Base-by-base conservation (phyloP, 2,113 vertebrate species). In the Etia nguti region DNA sequence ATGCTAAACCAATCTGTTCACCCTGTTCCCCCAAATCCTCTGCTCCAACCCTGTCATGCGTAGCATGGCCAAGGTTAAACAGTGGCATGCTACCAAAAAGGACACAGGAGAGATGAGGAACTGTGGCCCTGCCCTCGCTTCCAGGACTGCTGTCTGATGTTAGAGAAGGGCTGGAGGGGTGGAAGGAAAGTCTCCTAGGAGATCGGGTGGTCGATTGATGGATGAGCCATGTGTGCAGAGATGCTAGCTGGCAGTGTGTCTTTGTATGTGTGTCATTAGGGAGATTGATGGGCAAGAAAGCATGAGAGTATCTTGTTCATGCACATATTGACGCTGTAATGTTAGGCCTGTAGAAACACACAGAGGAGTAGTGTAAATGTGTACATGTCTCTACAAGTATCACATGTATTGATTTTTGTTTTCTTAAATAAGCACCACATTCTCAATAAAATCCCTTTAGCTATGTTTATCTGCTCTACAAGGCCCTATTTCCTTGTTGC, bases 1-100 rank as follows among this genome's bases (percentile, higher is more conserved):
- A 70, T 93, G 83, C 86, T 88, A 85, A 91, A 79, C 62, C 92
- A 93, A 90, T 93, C 95, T 95, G 92, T 93, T 92, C 60, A 26
- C 73, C 80, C 59, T n/a, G 62, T 81, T 46, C 80, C 57, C 36
- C 26, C 34, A n/a, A 50, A 73, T 26, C 65, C 38, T 73, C 65
- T 73, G 22, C 31, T 26, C 43, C 50, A 73, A 31, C n/a, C 52
- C 81, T 26, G 60, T 90, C 89, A 90, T 85, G 89, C 12, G 5
- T 56, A 82, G 57, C 89, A 68, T 10, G 82, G 50, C 91, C 91
- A 91, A 94, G 94, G 95, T 95, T 93, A 94, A 93, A 91, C 6
- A 31, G 43, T 56, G 90, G 59, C 86, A 75, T 22, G 82, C 20
- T 56, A 80, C 56, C 60, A 73, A 54, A 81, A 86, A 50, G 20